These are phyloP conservation scores for Chloromyia formosa DNA, from an alignment of 2,888 invertebrate genomes.

Conservation along the genomic window DNA sequence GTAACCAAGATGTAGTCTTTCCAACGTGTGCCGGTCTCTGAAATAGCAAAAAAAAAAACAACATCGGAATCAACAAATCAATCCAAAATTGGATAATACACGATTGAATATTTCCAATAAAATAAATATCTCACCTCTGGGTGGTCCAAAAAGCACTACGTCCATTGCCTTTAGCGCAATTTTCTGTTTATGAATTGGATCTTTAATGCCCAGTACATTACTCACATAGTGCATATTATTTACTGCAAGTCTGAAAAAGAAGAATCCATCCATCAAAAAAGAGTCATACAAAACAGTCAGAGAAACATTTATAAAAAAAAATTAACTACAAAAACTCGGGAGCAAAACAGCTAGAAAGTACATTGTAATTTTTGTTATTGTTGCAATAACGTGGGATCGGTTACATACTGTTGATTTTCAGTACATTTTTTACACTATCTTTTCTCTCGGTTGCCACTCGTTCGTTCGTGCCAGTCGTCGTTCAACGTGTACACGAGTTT, in stretches of 20 bases:
- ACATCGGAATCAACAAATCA: background rate
- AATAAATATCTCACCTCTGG: constrained; percentile 77
- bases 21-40: constrained; percentile 81
- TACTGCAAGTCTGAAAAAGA: constrained; percentile 81
- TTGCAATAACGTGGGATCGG: constrained; percentile 4
- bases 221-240: constrained; percentile 91
- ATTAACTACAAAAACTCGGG: background rate
- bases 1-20: constrained; percentile 91
- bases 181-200: constrained; percentile 98
- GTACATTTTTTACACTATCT: background rate
- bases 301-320: constrained; percentile 18
- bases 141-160: constrained; percentile 96
- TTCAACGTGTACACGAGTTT: no score
- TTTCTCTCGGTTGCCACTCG: no score
- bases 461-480: no score
- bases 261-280: constrained; percentile 7
- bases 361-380: constrained; percentile 33
- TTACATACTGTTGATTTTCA: constrained; percentile 38
- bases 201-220: constrained; percentile 92
- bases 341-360: background rate
- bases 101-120: background rate
- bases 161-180: constrained; percentile 98
- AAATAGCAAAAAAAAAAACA: constrained; percentile 47
- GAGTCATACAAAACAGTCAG: constrained; percentile 1
- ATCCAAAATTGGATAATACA: background rate